Base-by-base conservation (phyloP, 2,113 vertebrate species). In the Melozone crissalis region DNA sequence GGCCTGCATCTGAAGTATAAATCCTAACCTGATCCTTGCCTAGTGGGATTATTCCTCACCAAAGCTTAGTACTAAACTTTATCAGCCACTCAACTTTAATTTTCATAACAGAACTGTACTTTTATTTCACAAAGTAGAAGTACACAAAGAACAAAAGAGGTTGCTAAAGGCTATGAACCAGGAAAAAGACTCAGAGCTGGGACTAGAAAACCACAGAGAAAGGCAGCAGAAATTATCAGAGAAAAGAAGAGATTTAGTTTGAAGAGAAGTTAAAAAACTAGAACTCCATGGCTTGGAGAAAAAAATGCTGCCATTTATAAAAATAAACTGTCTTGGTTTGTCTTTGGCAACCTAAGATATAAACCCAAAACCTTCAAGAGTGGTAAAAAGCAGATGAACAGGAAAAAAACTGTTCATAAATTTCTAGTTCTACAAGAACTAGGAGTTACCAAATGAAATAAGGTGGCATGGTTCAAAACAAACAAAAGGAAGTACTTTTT, bases 401-500 rank as follows among this genome's bases (percentile, higher is more conserved):
- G 76, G 46, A 94, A 89, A 74, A 57, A 44, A 59, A 24, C 49
- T 83, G 51, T 80, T 69, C 71, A 77, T 66, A 54, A 76, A 55
- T 83, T 88, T 92, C 75, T 49, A 66, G 61, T 58, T 49, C 82
- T 67, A 37, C 9, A 71, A 92, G 83, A 95, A 73, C 67, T 55
- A 86, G 23, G 46, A 88, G 35, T 75, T 75, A 94, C 52, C 73
- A 92, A 92, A 96, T 83, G 72, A 88, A 94, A 93, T 94, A 90
- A 93, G 43, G 86, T 86, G 55, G 23, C 23, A 0, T 74, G 57
- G 72, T 55, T 74, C 2, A 0, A 96, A 93, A 84, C 58, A 94
- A 95, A 92, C 74, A 80, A 62, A 95, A 85, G 92, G 93, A 96
- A 92, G 76, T 47, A 59, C 68, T 97, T 90, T 63, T 95, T 95